Base-by-base conservation (phyloP, 37 sponge, comb jelly and placozoan genomes). In the Eunapius fragilis region DNA sequence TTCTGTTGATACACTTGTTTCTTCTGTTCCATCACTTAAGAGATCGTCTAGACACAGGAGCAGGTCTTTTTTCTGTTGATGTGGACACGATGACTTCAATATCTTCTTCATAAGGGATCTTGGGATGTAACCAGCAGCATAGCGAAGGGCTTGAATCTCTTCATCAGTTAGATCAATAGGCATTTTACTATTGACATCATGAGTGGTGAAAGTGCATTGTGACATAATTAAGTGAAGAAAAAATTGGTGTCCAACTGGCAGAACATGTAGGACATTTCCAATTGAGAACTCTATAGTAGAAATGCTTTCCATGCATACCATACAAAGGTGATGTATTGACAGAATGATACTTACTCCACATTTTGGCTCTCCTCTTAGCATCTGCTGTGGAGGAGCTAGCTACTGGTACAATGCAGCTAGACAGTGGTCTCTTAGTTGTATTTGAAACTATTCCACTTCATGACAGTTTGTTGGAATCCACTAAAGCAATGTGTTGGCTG, bases 101-200 rank as follows among this genome's bases (percentile, higher is more conserved):
- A 82, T 24, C 71, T 82, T 82, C 35, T 82, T 69, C 82, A 25
- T 71, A 9, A 82, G 41, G 14, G 82, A 33, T 71, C 82, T 30
- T 28, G 82, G 82, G 27, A 82, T 36, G 27, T 82, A 82, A 10
- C 82, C 82, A 70, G 82, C 82, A 71, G 82, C 82, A 32, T 82
- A 82, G 11, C 82, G 35, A 10, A 82, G 37, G 24, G 72, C 71
- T 70, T 71, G 69, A 25, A 2, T 69, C 33, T 82, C 82, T n/a
- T n/a, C n/a, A n/a, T n/a, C n/a, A n/a, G n/a, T n/a, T n/a, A n/a
- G n/a, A n/a, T n/a, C n/a, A n/a, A 45, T 45, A 45, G 47, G 47
- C 47, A 45, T 45, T 45, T 45, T 67, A 67, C 23, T 7, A 27
- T 67, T 27, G 27, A 67, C 27, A 33, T 34, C 22, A 31, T 73